A percentile compares a stretch with the other conserved stretches of the same genome.
Evolutionary conservation across 2,888 invertebrate species (phyloP).

Genomic region (Diadromus collaris): DNA sequence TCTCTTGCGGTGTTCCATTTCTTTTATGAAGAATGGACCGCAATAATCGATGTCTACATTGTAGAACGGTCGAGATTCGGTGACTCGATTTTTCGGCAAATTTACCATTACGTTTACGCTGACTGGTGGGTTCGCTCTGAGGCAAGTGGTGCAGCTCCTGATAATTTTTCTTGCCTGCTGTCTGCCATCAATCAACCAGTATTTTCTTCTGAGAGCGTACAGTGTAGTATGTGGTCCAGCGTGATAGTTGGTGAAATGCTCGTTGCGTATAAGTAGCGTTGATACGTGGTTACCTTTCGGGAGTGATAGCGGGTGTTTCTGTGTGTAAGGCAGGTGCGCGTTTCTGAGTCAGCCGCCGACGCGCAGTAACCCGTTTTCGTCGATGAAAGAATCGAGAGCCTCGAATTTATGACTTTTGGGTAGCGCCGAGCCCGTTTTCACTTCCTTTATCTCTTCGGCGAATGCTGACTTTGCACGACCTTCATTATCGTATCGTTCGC

Average conservation of each 20-base stretch:
- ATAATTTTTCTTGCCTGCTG: not conserved
- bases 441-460: not conserved
- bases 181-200: not conserved
- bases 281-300: not conserved
- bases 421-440: not conserved
- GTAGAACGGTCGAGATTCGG: not conserved
- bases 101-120: not conserved
- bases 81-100: not conserved
- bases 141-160: not conserved
- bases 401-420: not conserved
- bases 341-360: not conserved
- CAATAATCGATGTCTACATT: not conserved
- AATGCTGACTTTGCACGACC: not conserved
- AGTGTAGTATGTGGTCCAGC: not conserved
- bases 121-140: not conserved
- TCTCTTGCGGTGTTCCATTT: not conserved
- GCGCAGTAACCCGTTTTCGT: not conserved
- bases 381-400: not conserved
- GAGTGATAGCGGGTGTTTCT: not conserved
- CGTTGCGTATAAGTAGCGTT: not conserved
- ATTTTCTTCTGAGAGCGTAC: not conserved
- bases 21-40: too few species aligned
- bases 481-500: not conserved
- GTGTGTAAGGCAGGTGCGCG: not conserved
- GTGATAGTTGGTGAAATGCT: not conserved